A percentile compares a stretch with the other conserved stretches of the same genome.
Evolutionary conservation across 2,888 invertebrate species (phyloP).

Genomic region (Dermolepida albohirtum): DNA sequence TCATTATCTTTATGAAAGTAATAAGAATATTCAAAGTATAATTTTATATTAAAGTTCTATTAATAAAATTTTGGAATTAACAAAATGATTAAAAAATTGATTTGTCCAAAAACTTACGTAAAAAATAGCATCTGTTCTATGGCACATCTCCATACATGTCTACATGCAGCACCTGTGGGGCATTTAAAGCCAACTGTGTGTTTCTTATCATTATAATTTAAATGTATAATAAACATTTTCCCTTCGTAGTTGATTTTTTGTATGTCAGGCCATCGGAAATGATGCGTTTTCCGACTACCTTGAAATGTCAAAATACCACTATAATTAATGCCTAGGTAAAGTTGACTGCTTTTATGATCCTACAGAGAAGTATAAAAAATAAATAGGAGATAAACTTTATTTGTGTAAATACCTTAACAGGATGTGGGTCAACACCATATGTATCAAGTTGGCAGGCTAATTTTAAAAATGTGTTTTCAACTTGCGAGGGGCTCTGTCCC

Average conservation of each 20-base stretch:
- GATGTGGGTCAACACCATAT: slow-evolving; percentile 97
- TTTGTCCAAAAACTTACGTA: slow-evolving; percentile 79
- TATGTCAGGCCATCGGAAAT: slow-evolving; percentile 96
- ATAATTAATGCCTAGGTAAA: slow-evolving; percentile 95
- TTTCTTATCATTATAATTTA: slow-evolving; percentile 93
- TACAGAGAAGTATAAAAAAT: slow-evolving; percentile 61
- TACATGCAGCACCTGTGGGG: slow-evolving; percentile 89
- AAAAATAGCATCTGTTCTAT: slow-evolving; percentile 98
- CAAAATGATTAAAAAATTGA: neutral
- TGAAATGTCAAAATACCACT: slow-evolving; percentile 96
- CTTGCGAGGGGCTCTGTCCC: slow-evolving; percentile 87
- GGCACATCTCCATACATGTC: slow-evolving; percentile 97
- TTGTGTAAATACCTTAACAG: slow-evolving; percentile 81
- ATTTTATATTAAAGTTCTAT: neutral
- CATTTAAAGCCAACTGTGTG: slow-evolving; percentile 97
- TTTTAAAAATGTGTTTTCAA: slow-evolving; percentile 91
- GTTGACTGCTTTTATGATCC: slow-evolving; percentile 93
- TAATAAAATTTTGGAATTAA: too few relatives aligned
- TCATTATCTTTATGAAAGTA: neutral
- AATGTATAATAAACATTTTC: slow-evolving; percentile 96
- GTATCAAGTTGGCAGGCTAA: slow-evolving; percentile 93
- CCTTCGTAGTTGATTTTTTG: slow-evolving; percentile 97
- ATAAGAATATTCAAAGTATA: slow-evolving; percentile 1
- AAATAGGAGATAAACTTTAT: slow-evolving; percentile 11
- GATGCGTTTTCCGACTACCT: slow-evolving; percentile 91